Evolutionary conservation across 2,888 invertebrate species (phyloP), one percentile per base, ranked within the genome.

Genomic region (Coenonympha arcania): DNA sequence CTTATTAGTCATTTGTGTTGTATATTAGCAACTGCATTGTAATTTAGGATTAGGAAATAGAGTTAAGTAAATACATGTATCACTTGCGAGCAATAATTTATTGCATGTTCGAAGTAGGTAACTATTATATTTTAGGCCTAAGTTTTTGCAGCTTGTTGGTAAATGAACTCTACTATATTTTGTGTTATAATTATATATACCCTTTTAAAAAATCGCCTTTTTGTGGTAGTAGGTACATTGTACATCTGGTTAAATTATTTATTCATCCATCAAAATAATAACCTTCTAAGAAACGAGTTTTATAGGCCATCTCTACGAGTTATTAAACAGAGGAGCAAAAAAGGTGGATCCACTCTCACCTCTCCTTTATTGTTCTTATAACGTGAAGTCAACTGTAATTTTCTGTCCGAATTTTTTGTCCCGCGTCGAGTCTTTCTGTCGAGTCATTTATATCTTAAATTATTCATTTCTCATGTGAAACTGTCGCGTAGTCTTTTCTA

Each of bases 361-460:
- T 58, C 58, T 36, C 61, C 39, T 24, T 22, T 24, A 39, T 78
- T 78, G 75, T 76, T 49, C 68, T 70, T 63, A 66, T 59, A 56
- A 61, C 59, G 67, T 61, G 62, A 60, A 73, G 39, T 39, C 64
- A 63, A 64, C 66, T 67, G 67, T 69, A 64, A 74, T 78, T 76
- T 77, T 71, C 72, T 73, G 73, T 66, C 65, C 64, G 62, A 61
- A 68, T 69, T 73, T 59, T 63, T 55, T 59, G 59, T 61, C 60
- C 60, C 58, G 55, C 50, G 50, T 59, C 59, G 58, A n/a, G 62
- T 65, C 41, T 54, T 62, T 64, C 62, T 66, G 66, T 64, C 64
- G 60, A 62, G 54, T 64, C 65, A 69, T 72, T 70, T 68, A 66
- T 71, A 66, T 71, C 59, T 65, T 44, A 31, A 36, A 51, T 54